A percentile compares a stretch with the other conserved stretches of the same genome.
Evolutionary conservation across 2,113 vertebrate genomes (phyloP).

Genomic region (Platycercus adscitus): DNA sequence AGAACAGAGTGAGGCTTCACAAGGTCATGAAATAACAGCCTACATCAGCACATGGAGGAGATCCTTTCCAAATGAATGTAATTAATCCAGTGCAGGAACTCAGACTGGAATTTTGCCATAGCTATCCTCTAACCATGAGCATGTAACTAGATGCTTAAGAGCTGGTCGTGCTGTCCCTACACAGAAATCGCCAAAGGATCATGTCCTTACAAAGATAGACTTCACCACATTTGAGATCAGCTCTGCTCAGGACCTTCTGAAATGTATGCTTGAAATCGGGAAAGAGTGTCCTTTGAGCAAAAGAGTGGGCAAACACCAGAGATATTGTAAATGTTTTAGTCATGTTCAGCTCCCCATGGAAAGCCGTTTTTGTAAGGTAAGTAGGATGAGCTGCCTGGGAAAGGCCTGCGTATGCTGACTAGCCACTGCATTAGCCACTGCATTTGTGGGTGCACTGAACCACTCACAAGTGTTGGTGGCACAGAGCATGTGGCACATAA

Average conservation of each 20-base stretch:
- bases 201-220: not conserved
- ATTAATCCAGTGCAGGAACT: constrained; percentile 29
- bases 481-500: not conserved
- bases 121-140: not conserved
- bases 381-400: not conserved
- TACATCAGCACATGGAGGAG: not conserved
- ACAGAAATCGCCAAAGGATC: not conserved
- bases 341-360: not conserved
- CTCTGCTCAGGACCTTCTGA: not conserved
- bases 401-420: not conserved
- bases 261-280: not conserved
- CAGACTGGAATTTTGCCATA: not conserved
- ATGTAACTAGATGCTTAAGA: not conserved
- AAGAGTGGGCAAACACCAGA: not conserved
- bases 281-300: not conserved
- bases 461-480: not conserved
- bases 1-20: not conserved
- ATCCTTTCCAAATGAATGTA: constrained; percentile 27
- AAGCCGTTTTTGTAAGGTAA: not conserved
- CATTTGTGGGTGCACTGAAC: not conserved
- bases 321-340: not conserved
- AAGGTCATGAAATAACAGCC: constrained; percentile 27
- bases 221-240: not conserved
- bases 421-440: not conserved
- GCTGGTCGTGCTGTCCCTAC: not conserved